Evolutionary conservation across 37 sponge, comb jelly and placozoan species (phyloP).

Genomic region (Ianthella basta): DNA sequence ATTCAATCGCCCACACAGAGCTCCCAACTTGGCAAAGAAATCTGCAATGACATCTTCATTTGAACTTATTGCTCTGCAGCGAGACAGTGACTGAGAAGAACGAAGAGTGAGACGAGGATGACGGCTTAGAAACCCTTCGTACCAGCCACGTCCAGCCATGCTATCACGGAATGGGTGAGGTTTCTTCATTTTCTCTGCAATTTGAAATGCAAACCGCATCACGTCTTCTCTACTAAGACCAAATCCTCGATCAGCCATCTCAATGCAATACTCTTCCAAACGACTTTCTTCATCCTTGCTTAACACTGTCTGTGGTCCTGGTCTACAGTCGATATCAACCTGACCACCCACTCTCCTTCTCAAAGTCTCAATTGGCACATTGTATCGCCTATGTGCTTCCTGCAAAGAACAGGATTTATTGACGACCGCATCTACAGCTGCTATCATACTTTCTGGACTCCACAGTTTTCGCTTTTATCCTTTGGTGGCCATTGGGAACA

Average conservation of each 20-base stretch:
- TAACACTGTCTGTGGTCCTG: slow-evolving; percentile 4
- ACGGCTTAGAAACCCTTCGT: slow-evolving; percentile 41
- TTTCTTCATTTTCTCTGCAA: no score
- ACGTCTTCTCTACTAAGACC: background rate
- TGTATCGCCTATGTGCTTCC: background rate
- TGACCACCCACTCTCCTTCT: background rate
- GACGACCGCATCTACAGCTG: background rate
- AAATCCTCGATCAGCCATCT: slow-evolving; percentile 6
- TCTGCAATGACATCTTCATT: slow-evolving; percentile 41
- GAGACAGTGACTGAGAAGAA: slow-evolving; percentile 25
- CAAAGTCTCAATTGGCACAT: background rate
- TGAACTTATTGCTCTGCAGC: slow-evolving; percentile 15
- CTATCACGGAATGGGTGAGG: slow-evolving; percentile 34
- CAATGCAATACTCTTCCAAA: background rate
- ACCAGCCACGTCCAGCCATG: slow-evolving; percentile 54
- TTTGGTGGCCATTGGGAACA: no score
- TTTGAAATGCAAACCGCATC: background rate
- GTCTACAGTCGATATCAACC: background rate
- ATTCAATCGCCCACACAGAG: slow-evolving; percentile 38
- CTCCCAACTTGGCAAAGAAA: slow-evolving; percentile 44
- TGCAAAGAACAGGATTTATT: background rate
- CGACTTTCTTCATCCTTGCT: background rate
- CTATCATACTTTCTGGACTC: background rate
- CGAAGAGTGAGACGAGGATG: slow-evolving; percentile 34
- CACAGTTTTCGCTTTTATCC: background rate